phyloP scores from a whole-genome alignment of 2,888 invertebrate genomes.

The Drosophila falleni region DNA sequence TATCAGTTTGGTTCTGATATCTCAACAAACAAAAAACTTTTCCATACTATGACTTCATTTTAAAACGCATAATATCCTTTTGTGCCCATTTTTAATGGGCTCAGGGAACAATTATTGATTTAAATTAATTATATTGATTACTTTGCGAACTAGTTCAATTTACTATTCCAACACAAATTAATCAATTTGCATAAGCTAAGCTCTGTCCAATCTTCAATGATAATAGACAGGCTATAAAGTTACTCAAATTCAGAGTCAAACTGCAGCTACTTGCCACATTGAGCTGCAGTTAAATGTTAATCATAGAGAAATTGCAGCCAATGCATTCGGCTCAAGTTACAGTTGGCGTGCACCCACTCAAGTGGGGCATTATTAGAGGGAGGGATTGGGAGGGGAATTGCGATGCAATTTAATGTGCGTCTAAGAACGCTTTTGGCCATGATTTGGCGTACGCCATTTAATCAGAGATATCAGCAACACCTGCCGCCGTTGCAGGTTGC shows the following conservation, averaged over 20 bases:
- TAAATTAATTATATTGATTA: no score
- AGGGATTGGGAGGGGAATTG: background rate
- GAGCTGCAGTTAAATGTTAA: slow-evolving; percentile 42
- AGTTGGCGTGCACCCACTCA: slow-evolving; percentile 44
- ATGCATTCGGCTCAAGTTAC: slow-evolving; percentile 48
- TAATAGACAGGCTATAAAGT: slow-evolving; percentile 6
- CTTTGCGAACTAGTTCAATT: background rate
- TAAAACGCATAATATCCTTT: no score
- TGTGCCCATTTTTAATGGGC: no score
- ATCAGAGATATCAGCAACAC: slow-evolving; percentile 79
- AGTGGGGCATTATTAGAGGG: background rate
- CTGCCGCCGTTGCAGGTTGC: slow-evolving; percentile 55
- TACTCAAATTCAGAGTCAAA: slow-evolving; percentile 9
- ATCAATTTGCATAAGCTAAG: background rate
- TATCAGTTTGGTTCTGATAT: no score
- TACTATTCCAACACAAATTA: background rate
- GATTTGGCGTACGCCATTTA: slow-evolving; percentile 79
- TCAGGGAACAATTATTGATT: no score
- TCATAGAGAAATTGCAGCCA: slow-evolving; percentile 22
- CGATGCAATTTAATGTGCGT: slow-evolving; percentile 65
- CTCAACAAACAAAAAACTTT: no score
- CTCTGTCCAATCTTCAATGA: background rate
- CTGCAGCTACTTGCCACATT: slow-evolving; percentile 10
- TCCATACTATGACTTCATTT: no score
- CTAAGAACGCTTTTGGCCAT: slow-evolving; percentile 72